These are phyloP conservation scores for Tetragonula clypearis DNA, from an alignment of 1,140 invertebrate species.

Conservation along the genomic window DNA sequence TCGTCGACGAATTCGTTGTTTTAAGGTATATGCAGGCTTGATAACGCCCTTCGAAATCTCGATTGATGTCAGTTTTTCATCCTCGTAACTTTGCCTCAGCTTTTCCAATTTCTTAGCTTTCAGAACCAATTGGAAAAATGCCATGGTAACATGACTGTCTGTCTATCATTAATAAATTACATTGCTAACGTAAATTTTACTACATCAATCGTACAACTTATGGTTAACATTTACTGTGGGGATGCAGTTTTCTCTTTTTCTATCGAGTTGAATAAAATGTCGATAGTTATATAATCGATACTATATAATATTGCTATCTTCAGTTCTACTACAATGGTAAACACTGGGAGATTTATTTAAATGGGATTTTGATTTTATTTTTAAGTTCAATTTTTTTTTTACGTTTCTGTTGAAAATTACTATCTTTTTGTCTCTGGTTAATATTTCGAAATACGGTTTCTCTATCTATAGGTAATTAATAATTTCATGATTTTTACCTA, in stretches of 20 bases:
- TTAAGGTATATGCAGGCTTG: constrained; percentile 75
- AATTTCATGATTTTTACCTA: too few relatives aligned
- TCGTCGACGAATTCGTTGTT: constrained; percentile 77
- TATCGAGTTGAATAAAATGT: neutral
- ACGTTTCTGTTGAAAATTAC: too few relatives aligned
- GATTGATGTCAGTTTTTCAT: constrained; percentile 82
- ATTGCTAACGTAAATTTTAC: neutral
- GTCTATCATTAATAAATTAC: constrained; percentile 5
- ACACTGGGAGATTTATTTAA: too few relatives aligned
- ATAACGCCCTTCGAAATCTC: constrained; percentile 73
- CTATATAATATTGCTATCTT: neutral
- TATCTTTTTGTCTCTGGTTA: too few relatives aligned
- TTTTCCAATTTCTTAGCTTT: constrained; percentile 80
- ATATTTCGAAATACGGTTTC: too few relatives aligned
- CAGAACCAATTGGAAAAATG: constrained; percentile 77
- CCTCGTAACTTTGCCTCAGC: constrained; percentile 77
- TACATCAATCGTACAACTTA: neutral
- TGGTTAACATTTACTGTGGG: neutral
- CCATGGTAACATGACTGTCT: constrained; percentile 62
- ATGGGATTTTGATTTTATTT: too few relatives aligned
- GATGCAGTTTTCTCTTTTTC: neutral
- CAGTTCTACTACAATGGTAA: neutral
- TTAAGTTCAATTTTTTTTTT: too few relatives aligned
- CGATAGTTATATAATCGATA: neutral
- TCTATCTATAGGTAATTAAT: too few relatives aligned